Evolutionary conservation across 2,888 invertebrate species (phyloP).

Genomic region (Euzophera pinguis): DNA sequence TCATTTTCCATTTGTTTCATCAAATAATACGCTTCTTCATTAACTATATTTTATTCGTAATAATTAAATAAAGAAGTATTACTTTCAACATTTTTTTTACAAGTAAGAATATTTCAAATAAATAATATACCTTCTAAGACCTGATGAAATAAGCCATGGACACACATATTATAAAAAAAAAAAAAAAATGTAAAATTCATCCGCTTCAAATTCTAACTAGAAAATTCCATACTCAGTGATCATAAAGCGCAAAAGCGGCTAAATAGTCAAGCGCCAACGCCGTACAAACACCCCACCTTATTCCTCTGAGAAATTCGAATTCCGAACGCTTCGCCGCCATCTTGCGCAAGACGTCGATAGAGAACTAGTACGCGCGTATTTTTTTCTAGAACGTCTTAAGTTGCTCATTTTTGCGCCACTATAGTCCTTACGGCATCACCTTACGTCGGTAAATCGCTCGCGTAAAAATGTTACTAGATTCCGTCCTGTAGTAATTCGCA

Average conservation of each 20-base stretch:
- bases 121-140: too few relatives aligned
- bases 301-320: slow-evolving; percentile 77
- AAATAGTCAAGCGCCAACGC: slow-evolving; percentile 18
- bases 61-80: too few relatives aligned
- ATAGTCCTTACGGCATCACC: slow-evolving; percentile 70
- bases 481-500: slow-evolving; percentile 35
- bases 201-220: not conserved
- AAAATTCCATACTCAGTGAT: slow-evolving; percentile 29
- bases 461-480: slow-evolving; percentile 69
- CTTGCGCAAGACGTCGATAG: slow-evolving; percentile 77
- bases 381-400: slow-evolving; percentile 78
- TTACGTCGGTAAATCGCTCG: slow-evolving; percentile 76
- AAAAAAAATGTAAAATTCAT: not conserved
- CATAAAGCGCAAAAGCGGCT: slow-evolving; percentile 49
- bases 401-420: slow-evolving; percentile 74
- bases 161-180: too few relatives aligned
- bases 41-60: too few relatives aligned
- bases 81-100: too few relatives aligned
- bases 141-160: too few relatives aligned
- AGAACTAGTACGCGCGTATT: slow-evolving; percentile 68
- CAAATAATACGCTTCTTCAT: too few relatives aligned
- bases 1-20: too few relatives aligned
- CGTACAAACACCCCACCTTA: slow-evolving; percentile 56
- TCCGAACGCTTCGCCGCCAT: slow-evolving; percentile 75
- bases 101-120: too few relatives aligned